Base-by-base conservation (phyloP, 2,113 vertebrate species). In the Neolamprologus cancellatus region DNA sequence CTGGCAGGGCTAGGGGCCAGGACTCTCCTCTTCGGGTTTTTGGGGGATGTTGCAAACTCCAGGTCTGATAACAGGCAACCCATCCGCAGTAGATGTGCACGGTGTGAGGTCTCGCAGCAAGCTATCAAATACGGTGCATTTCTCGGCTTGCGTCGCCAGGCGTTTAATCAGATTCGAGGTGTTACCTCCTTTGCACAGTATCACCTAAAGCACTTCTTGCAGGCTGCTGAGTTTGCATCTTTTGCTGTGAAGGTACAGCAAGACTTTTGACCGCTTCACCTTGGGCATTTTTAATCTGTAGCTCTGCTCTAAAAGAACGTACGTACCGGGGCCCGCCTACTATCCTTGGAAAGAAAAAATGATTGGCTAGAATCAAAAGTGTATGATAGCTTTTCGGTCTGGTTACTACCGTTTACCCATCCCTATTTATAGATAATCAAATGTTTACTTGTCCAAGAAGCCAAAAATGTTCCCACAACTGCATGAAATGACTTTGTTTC, bases 211-310 rank as follows among this genome's bases (percentile, higher is more conserved):
- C 53, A 15, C 23, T 55, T 55, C 0, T 55, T 55, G 23, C 23
- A 55, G 53, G 53, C 23, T 28, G 23, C 53, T 14, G 53, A 55
- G 53, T 55, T 55, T 28, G 53, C 23, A 55, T 14, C 12, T 55
- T 55, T 55, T 55, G 53, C 53, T 28, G 53, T 28, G 23, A 55
- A 55, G 53, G 23, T 55, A 55, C 13, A 55, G 13, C 13, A 1
- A 55, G 4, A 28, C 53, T 15, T 55, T 55, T 28, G 23, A 15
- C 53, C 6, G 1, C 23, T 55, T 28, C 0, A 0, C 53, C 20
- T 55, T 15, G 53, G 53, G 53, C 23, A 28, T 55, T 55, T 8
- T 55, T 28, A 28, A 55, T 28, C 54, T 55, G 13, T 55, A 55
- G 23, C 54, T 55, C 23, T 55, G 54, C 54, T 3, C 23, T 2